phyloP scores from a whole-genome alignment of 2,797 vertebrate genomes.

The Rhynchotus rufescens region DNA sequence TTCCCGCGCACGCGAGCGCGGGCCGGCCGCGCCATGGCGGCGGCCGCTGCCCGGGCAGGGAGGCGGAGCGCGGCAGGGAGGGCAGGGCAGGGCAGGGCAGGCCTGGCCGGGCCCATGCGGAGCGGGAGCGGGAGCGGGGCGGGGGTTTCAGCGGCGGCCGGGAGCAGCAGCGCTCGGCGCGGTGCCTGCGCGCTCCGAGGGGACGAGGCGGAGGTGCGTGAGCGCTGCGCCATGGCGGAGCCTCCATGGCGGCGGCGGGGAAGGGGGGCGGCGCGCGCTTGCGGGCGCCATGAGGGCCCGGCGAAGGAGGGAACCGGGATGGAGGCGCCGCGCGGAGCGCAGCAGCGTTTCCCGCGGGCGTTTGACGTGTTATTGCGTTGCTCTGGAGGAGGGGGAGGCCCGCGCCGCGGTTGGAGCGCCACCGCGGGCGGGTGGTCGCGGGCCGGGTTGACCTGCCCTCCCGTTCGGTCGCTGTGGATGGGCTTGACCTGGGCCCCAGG shows the following conservation, averaged over 20 bases:
- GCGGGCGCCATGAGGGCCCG: not conserved
- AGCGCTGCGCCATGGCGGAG: not conserved
- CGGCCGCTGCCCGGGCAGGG: not conserved
- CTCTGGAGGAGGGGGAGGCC: too few species aligned
- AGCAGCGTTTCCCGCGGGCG: not conserved
- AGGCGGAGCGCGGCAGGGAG: not conserved
- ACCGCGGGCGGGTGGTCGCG: not conserved
- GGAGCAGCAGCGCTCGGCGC: accelerated
- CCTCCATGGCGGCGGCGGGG: not conserved
- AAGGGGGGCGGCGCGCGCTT: not conserved
- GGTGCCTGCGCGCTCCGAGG: not conserved
- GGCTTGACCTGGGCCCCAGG: too few species aligned
- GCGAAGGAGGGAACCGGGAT: not conserved
- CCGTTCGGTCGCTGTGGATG: too few species aligned
- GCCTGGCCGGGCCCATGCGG: not conserved
- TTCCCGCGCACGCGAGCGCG: too few species aligned
- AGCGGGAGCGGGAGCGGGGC: not conserved
- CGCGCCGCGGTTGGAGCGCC: too few species aligned
- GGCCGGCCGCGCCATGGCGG: too few species aligned
- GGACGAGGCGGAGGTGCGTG: not conserved
- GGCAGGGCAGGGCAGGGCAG: not conserved
- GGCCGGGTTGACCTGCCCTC: too few species aligned
- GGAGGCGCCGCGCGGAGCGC: not conserved
- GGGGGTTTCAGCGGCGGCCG: not conserved
- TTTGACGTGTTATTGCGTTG: too few species aligned